phyloP scores from a whole-genome alignment of 2,797 vertebrate species.

The Galaxias olidus region DNA sequence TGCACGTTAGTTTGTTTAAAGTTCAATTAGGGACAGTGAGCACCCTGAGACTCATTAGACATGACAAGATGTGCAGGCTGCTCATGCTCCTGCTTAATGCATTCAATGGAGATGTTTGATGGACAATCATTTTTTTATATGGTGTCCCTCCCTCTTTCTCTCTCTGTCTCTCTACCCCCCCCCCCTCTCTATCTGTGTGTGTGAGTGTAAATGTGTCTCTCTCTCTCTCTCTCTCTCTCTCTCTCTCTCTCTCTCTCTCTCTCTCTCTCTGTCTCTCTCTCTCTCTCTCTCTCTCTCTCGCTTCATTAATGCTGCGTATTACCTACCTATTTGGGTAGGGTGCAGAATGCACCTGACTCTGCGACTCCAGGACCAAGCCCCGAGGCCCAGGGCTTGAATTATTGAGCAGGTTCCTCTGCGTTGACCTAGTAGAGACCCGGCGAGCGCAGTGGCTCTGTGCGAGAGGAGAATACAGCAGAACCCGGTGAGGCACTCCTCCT shows the following conservation, averaged over 20 bases:
- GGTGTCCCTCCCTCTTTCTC: no score
- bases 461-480: no score
- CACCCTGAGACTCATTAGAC: conserved; percentile 45
- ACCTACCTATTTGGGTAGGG: background rate
- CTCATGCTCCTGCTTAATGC: conserved; percentile 59
- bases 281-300: no score
- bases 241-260: no score
- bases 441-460: conserved; percentile 9
- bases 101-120: conserved; percentile 50
- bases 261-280: no score
- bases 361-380: conserved; percentile 42
- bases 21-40: conserved; percentile 51
- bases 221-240: no score
- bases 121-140: conserved; percentile 3
- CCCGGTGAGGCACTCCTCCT: conserved; percentile 9
- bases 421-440: conserved; percentile 50
- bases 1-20: conserved; percentile 39
- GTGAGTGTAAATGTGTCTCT: no score
- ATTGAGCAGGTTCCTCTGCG: conserved; percentile 53
- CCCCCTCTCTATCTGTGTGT: no score
- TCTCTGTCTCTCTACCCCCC: no score
- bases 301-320: no score
- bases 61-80: conserved; percentile 25
- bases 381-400: conserved; percentile 50
- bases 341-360: background rate